phyloP scores from a whole-genome alignment of 2,888 invertebrate genomes.

The Sesamia inferens region DNA sequence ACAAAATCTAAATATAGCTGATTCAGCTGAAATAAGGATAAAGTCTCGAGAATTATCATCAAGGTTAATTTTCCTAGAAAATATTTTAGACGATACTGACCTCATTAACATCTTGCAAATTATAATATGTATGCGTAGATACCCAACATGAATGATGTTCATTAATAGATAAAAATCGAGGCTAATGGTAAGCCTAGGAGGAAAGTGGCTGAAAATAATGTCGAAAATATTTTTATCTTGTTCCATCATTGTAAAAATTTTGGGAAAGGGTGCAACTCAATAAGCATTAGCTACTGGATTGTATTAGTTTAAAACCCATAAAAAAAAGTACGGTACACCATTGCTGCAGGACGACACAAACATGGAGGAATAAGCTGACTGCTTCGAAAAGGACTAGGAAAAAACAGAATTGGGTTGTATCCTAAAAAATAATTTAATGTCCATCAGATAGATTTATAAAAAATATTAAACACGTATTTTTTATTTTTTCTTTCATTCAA shows the following conservation, averaged over 20 bases:
- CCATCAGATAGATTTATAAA: too few relatives aligned
- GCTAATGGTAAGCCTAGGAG: not conserved
- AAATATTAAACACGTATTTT: too few relatives aligned
- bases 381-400: not conserved
- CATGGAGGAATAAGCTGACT: not conserved
- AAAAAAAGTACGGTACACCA: not conserved
- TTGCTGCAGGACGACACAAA: not conserved
- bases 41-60: conserved; percentile 51
- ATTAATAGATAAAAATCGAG: conserved; percentile 14
- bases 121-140: not conserved
- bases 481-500: too few relatives aligned
- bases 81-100: conserved; percentile 1
- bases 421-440: too few relatives aligned
- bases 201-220: not conserved
- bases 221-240: not conserved
- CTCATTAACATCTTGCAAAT: conserved; percentile 1
- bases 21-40: conserved; percentile 78
- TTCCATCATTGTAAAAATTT: not conserved
- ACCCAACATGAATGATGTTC: not conserved
- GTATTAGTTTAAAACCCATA: not conserved
- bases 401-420: not conserved
- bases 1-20: conserved; percentile 64
- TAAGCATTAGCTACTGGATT: not conserved
- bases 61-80: conserved; percentile 38
- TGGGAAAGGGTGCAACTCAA: not conserved